Conservation (phyloP, 2,888 invertebrate genomes). For the Gymnoscelis rufifasciata region DNA sequence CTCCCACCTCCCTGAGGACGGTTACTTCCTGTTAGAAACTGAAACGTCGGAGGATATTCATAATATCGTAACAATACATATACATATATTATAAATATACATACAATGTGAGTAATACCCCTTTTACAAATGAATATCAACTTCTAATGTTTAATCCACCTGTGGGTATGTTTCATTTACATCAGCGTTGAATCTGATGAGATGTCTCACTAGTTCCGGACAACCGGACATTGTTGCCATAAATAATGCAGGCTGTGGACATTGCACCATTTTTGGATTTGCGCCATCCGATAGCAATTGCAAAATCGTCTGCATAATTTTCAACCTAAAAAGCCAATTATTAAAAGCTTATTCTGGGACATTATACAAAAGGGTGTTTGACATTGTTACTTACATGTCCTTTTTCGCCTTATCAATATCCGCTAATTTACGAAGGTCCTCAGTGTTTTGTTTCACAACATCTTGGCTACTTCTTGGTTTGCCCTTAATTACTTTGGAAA, state of each 20-base stretch:
- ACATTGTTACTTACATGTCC: constrained; percentile 39
- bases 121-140: not conserved
- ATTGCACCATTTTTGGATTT: constrained; percentile 47
- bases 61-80: too few relatives aligned
- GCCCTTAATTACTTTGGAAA: constrained; percentile 40
- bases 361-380: too few relatives aligned
- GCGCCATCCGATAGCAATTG: constrained; percentile 56
- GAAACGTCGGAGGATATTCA: too few relatives aligned
- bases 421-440: constrained; percentile 33
- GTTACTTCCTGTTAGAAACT: too few relatives aligned
- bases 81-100: too few relatives aligned
- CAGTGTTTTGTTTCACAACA: constrained; percentile 35
- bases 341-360: too few relatives aligned
- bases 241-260: constrained; percentile 57
- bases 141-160: constrained; percentile 28
- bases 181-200: constrained; percentile 52
- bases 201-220: constrained; percentile 43
- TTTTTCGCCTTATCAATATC: constrained; percentile 37
- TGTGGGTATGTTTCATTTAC: constrained; percentile 52
- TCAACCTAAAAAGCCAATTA: constrained; percentile 40
- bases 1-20: too few relatives aligned
- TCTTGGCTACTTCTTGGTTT: constrained; percentile 46
- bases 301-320: constrained; percentile 45
- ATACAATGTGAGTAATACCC: too few relatives aligned
- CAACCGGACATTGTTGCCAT: constrained; percentile 45